A percentile compares a stretch with the other conserved stretches of the same genome.
Conservation (phyloP, 2,888 invertebrate genomes). For the Andrena minutula region DNA sequence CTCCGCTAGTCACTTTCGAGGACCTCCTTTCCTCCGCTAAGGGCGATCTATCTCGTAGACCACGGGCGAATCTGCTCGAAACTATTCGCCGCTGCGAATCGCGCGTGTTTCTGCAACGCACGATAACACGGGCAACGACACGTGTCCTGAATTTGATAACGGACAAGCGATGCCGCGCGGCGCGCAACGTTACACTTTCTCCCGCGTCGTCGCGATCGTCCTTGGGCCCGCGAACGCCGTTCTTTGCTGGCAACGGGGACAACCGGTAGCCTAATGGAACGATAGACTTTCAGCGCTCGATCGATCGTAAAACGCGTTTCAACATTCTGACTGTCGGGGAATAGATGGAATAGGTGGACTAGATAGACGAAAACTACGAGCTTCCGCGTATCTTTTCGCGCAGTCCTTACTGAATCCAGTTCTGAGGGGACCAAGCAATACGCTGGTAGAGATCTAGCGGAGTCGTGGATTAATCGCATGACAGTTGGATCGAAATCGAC, state of each 20-base stretch:
- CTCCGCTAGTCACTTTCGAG: not conserved
- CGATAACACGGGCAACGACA: constrained; percentile 3
- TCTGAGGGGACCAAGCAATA: not conserved
- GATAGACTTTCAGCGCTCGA: constrained; percentile 26
- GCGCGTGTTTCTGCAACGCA: constrained; percentile 11
- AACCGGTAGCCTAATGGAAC: constrained; percentile 14
- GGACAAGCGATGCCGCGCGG: constrained; percentile 52
- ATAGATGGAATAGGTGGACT: not conserved
- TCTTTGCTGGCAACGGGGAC: constrained; percentile 16
- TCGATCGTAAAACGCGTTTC: constrained; percentile 13
- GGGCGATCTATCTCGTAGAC: too few relatives aligned
- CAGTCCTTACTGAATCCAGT: not conserved
- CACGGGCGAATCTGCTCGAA: not conserved
- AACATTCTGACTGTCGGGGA: constrained; percentile 1
- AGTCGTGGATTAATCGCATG: too few relatives aligned
- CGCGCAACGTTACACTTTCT: constrained; percentile 62
- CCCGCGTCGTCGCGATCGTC: constrained; percentile 60
- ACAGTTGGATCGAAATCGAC: too few relatives aligned
- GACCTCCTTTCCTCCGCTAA: not conserved
- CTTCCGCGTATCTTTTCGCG: not conserved
- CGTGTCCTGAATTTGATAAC: constrained; percentile 60
- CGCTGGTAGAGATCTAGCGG: too few relatives aligned
- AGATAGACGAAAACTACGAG: not conserved
- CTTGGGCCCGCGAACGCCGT: constrained; percentile 51
- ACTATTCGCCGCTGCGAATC: not conserved